phyloP scores from a whole-genome alignment of 2,888 invertebrate genomes.

The Odontocerum albicorne region DNA sequence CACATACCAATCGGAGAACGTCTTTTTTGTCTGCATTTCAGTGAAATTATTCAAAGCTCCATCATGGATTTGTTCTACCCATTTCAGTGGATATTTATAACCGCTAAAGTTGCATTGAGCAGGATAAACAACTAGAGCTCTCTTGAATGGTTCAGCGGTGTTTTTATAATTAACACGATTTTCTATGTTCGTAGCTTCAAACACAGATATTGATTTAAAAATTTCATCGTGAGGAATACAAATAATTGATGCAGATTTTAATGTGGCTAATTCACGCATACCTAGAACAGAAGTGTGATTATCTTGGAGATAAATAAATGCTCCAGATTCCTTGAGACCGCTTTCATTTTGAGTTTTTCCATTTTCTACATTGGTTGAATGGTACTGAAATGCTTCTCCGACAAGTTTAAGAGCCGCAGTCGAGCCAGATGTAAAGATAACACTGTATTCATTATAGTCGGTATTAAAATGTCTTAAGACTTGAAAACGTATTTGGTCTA shows the following conservation, averaged over 20 bases:
- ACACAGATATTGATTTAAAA: conserved; percentile 43
- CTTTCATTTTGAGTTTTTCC: conserved; percentile 34
- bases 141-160: background rate
- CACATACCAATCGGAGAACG: conserved; percentile 66
- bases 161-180: conserved; percentile 44
- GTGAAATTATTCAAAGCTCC: conserved; percentile 57
- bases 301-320: conserved; percentile 81
- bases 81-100: conserved; percentile 78
- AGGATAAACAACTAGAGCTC: conserved; percentile 78
- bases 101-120: conserved; percentile 97
- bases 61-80: conserved; percentile 65
- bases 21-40: conserved; percentile 46
- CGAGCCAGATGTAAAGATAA: conserved; percentile 95
- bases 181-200: conserved; percentile 40
- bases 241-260: conserved; percentile 56
- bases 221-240: conserved; percentile 63
- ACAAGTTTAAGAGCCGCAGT: conserved; percentile 83
- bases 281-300: conserved; percentile 97
- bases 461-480: conserved; percentile 86
- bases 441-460: conserved; percentile 73
- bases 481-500: conserved; percentile 83
- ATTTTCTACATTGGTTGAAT: conserved; percentile 39
- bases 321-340: conserved; percentile 51
- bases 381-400: conserved; percentile 77
- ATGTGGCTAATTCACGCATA: conserved; percentile 74